phyloP scores from a whole-genome alignment of 35 echinoderm and acorn worm genomes.

The Anneissia japonica region DNA sequence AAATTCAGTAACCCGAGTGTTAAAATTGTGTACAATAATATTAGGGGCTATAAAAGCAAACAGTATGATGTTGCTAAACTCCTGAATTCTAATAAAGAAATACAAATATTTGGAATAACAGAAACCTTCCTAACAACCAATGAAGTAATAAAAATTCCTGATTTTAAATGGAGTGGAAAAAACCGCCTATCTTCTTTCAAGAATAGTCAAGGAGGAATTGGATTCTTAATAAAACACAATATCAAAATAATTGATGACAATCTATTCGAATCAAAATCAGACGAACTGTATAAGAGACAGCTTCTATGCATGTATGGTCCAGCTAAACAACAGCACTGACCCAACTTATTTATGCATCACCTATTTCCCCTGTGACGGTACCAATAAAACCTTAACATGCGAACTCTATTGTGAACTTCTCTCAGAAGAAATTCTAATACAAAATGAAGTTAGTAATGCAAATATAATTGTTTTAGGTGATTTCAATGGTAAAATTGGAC shows the following conservation, averaged over 20 bases:
- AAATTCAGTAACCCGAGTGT: neutral
- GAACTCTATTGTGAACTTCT: neutral
- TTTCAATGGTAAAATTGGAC: neutral
- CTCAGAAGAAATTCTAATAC: neutral
- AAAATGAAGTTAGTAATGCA: neutral
- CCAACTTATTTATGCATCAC: neutral
- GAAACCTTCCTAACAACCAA: neutral
- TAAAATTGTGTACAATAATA: neutral
- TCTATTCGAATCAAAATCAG: neutral
- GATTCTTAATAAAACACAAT: neutral
- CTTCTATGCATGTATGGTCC: neutral
- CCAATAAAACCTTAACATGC: neutral
- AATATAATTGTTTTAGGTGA: neutral
- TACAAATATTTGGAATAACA: neutral
- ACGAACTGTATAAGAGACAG: neutral
- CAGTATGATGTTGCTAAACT: neutral
- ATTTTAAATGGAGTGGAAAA: neutral
- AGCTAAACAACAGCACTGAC: neutral
- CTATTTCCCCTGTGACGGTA: neutral
- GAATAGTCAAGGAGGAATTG: neutral
- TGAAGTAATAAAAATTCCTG: neutral
- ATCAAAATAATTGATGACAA: neutral
- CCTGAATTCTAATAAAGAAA: neutral
- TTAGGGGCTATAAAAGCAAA: neutral
- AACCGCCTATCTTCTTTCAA: neutral